Base-by-base conservation (phyloP, 2,797 vertebrate genomes). In the Epinephelus coioides region DNA sequence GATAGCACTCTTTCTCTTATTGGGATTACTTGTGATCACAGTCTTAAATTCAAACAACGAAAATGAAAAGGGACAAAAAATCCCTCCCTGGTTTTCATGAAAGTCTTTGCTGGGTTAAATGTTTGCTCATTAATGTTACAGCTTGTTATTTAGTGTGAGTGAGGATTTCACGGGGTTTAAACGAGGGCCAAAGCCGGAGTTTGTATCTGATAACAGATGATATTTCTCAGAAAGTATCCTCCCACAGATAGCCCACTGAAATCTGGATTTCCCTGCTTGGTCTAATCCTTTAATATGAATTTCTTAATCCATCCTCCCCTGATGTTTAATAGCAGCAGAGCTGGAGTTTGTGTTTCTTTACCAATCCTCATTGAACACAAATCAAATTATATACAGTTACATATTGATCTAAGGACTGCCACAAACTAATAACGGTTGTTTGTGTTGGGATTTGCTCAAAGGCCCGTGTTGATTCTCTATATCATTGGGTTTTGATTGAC, bases 231-330 rank as follows among this genome's bases (percentile, higher is more conserved):
- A 71, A 81, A 79, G 51, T 63, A 30, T 70, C 68, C 81, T 79
- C 59, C 74, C 69, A 69, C 38, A 50, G 73, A 88, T 61, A 68
- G 63, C 63, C 67, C 53, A 54, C 62, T 78, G 61, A 80, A 84
- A 87, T 59, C 30, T 73, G 75, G 59, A 81, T 89, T 89, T 87
- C 14, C 57, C 72, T 76, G 50, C 56, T 55, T 70, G 81, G 40
- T 63, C 72, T 84, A 91, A 89, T 90, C 84, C 86, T 70, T 72
- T 73, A 79, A 81, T 74, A 69, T 83, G 13, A 81, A 21, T 23
- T 46, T 70, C 84, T 83, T 64, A 91, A 92, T 90, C 76, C 83
- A 27, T 69, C 75, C 54, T 85, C 54, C 63, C 66, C 40, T 81
- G 76, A 82, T 76, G 73, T 85, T 86, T 84, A 91, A 79, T 44